Percentiles rank a stretch among this genome's conserved stretches.
These are phyloP conservation scores for Phanerotoma sp. DNA, from an alignment of 2,888 invertebrate genomes.

Conservation along the genomic window DNA sequence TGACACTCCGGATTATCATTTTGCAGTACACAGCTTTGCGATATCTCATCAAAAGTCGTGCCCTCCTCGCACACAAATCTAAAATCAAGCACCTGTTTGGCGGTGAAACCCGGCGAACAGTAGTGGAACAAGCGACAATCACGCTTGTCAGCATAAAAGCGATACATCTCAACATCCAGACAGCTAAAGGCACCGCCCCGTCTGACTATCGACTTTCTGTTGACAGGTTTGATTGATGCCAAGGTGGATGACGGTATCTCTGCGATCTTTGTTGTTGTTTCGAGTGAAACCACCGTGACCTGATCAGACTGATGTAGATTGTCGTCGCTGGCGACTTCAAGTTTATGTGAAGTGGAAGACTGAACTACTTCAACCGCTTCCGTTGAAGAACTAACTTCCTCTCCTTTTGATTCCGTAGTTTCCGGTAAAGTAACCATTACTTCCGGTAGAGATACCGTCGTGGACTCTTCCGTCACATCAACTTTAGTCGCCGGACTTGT, in stretches of 20 bases:
- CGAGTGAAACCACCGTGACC: background rate
- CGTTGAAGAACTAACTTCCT: too few species aligned
- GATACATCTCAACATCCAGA: conserved; percentile 60
- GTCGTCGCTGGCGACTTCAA: too few species aligned
- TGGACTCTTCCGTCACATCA: too few species aligned
- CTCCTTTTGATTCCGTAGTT: too few species aligned
- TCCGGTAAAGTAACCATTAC: too few species aligned
- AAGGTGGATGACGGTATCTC: conserved; percentile 11
- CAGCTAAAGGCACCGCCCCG: conserved; percentile 60
- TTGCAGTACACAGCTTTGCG: conserved; percentile 58
- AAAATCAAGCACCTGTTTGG: conserved; percentile 62
- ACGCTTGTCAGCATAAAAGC: conserved; percentile 62
- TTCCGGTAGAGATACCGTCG: too few species aligned
- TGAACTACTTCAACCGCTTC: too few species aligned
- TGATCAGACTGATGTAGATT: too few species aligned
- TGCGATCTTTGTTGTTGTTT: background rate
- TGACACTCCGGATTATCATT: conserved; percentile 46
- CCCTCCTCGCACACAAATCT: conserved; percentile 64
- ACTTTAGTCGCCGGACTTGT: too few species aligned
- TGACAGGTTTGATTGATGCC: conserved; percentile 17
- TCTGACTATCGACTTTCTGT: conserved; percentile 32
- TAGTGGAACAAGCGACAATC: conserved; percentile 66
- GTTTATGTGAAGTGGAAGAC: too few species aligned
- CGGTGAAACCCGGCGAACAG: conserved; percentile 63
- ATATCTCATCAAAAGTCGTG: conserved; percentile 61